These are phyloP conservation scores for Conus betulinus DNA, from an alignment of 1,140 invertebrate genomes.

Conservation along the genomic window DNA sequence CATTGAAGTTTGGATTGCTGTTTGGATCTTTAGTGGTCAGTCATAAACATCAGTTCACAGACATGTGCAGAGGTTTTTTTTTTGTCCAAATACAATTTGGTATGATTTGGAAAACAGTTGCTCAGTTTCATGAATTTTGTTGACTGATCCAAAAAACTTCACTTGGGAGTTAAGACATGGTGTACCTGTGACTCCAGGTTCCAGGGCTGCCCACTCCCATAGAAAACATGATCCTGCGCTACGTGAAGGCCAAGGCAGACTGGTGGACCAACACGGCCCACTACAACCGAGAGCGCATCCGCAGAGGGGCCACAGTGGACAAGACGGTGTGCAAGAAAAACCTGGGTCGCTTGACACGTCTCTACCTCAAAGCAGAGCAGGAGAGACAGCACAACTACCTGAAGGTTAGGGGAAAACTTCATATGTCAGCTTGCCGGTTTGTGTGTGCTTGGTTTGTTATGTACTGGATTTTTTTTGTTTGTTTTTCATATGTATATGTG, in stretches of 20 bases:
- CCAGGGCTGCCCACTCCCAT: slow-evolving; percentile 99
- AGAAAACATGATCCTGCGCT: slow-evolving; percentile 99
- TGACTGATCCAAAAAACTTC: too few relatives aligned
- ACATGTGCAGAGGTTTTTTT: too few relatives aligned
- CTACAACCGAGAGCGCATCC: slow-evolving; percentile 95
- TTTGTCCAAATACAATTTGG: too few relatives aligned
- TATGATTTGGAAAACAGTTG: too few relatives aligned
- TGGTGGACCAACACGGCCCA: slow-evolving; percentile 99
- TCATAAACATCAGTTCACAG: too few relatives aligned
- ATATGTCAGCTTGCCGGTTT: too few relatives aligned
- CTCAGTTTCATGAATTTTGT: too few relatives aligned
- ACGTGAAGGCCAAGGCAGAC: slow-evolving; percentile 99
- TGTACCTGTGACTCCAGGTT: slow-evolving; percentile 77
- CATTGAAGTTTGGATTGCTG: too few relatives aligned
- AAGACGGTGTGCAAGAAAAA: slow-evolving; percentile 99
- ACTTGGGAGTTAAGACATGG: too few relatives aligned
- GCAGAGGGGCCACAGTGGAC: slow-evolving; percentile 84
- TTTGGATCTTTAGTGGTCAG: too few relatives aligned
- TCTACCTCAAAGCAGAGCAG: slow-evolving; percentile 99
- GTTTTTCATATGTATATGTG: background rate
- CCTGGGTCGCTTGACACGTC: slow-evolving; percentile 94
- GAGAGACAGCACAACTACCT: slow-evolving; percentile 99
- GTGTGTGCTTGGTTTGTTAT: background rate
- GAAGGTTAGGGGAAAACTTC: slow-evolving; percentile 76
- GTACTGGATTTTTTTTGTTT: background rate